These are phyloP conservation scores for Sialia sialis DNA, from an alignment of 2,113 vertebrate species.

Conservation along the genomic window DNA sequence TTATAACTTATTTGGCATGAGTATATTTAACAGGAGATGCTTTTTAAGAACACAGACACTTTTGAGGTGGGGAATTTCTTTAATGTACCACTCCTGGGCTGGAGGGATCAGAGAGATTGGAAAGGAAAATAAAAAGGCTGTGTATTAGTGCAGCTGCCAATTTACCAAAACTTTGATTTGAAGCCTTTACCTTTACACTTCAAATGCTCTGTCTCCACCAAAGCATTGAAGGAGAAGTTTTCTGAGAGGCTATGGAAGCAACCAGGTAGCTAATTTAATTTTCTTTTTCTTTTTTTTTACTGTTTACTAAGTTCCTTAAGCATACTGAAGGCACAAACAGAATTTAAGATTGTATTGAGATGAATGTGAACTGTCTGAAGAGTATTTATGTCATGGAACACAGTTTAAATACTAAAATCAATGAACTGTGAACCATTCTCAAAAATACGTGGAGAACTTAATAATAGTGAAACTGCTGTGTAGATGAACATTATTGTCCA, in stretches of 20 bases:
- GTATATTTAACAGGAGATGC: neutral
- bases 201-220: neutral
- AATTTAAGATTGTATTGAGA: neutral
- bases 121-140: neutral
- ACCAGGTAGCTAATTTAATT: neutral
- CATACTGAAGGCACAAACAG: neutral
- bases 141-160: neutral
- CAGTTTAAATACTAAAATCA: neutral
- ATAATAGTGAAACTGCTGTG: neutral
- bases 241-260: neutral
- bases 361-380: neutral
- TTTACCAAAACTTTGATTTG: neutral
- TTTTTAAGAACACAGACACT: neutral
- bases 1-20: neutral
- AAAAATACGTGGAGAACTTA: neutral
- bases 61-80: neutral
- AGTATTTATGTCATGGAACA: neutral
- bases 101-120: neutral
- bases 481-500: neutral
- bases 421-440: neutral
- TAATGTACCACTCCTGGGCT: neutral
- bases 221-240: neutral
- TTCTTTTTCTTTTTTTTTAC: neutral
- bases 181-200: neutral
- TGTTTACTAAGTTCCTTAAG: neutral